Base-by-base conservation (phyloP, 92 coral and sea anemone genomes). In the Meandrina meandrites region DNA sequence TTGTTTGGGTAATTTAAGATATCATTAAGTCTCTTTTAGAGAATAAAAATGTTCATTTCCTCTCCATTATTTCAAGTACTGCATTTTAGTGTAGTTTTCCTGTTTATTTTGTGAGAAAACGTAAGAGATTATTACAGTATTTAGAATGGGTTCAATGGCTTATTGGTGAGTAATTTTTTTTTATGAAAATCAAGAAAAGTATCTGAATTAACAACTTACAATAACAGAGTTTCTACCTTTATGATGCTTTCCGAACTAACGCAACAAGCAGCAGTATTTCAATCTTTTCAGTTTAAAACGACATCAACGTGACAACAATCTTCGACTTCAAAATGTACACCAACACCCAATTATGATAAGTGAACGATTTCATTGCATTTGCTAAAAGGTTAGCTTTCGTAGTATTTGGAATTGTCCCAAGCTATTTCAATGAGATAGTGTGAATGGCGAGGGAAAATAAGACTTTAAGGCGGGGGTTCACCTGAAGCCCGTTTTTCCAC, bases 1-100 rank as follows among this genome's bases (percentile, higher is more conserved):
- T 15, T 51, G 27, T 78, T 51, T 53, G 6, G 24, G 40, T 50
- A 50, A n/a, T 51, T 77, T 77, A 7, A 31, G n/a, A 24, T n/a
- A 16, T n/a, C 27, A 2, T 37, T 11, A 22, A 50, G 14, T 0
- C 14, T 48, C 27, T 79, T 18, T 28, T 16, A 3, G 66, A 22
- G 4, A 51, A 17, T 77, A 36, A 79, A 51, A 79, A 34, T 32
- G 58, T 10, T 45, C 15, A 80, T 80, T 80, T 60, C 84, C 84
- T 64, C 53, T n/a, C 47, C 69, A 57, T 31, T 57, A 79, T 17
- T 16, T 27, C 21, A 22, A 80, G 30, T 35, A 30, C 3, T 24
- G 0, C 8, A n/a, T 37, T 40, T 57, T 4, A 80, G 73, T 58
- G 6, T 13, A 37, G 24, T 37, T 79, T 58, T 80, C 75, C 56